phyloP scores from a whole-genome alignment of 2,888 invertebrate genomes.

The Brachyptera putata region DNA sequence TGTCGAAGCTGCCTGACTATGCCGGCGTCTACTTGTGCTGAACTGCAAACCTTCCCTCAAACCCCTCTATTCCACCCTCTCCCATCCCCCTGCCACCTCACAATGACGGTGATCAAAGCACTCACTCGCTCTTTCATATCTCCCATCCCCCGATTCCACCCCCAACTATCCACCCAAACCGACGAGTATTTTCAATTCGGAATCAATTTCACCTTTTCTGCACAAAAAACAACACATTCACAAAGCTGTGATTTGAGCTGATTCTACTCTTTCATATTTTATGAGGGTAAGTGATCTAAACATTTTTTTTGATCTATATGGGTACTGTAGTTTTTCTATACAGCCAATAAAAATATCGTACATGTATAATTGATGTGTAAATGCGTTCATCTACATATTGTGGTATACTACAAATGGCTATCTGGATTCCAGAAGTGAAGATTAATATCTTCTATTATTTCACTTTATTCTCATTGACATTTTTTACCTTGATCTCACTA shows the following conservation, averaged over 20 bases:
- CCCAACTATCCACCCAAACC: neutral
- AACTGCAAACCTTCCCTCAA: constrained; percentile 6
- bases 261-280: neutral
- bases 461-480: too few species aligned
- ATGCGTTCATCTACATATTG: too few species aligned
- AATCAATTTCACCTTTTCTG: constrained; percentile 9
- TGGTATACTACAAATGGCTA: too few species aligned
- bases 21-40: neutral
- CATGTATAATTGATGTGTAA: too few species aligned
- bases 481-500: too few species aligned
- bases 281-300: neutral
- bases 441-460: too few species aligned
- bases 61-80: too few species aligned
- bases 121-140: neutral
- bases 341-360: too few species aligned
- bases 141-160: neutral
- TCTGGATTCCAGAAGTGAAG: too few species aligned
- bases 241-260: constrained; percentile 3
- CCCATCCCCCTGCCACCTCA: too few species aligned
- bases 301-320: too few species aligned
- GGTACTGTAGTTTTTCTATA: too few species aligned
- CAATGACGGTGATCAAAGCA: constrained; percentile 1
- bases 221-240: neutral
- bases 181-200: constrained; percentile 17
- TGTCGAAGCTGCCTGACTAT: neutral